Base-by-base conservation (phyloP, 2,797 vertebrate species). In the Sciurus vulgaris region DNA sequence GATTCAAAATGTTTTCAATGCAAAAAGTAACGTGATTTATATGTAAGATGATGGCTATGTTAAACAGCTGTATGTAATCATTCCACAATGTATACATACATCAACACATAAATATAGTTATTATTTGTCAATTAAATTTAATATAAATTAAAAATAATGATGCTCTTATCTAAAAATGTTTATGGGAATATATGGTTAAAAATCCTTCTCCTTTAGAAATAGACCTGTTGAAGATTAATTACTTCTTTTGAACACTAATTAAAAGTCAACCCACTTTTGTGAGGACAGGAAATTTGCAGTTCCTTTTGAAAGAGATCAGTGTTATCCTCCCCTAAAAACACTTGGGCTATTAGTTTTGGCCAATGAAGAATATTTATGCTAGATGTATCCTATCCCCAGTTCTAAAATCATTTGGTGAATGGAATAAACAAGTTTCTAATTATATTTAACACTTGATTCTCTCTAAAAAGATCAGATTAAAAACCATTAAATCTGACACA, bases 261-360 rank as follows among this genome's bases (percentile, higher is more conserved):
- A 90, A 92, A 96, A 67, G 84, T 44, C 17, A 41, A 74, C 95
- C 94, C 15, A 47, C 1, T 88, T 67, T 79, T 93, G 69, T 87
- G 33, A 96, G 82, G 95, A 90, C 3, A 72, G 72, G 38, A 61
- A 92, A 94, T 69, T 96, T 61, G 74, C 72, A 22, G 96, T 97
- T 28, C 49, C 0, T 67, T 24, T 95, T 20, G 3, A 51, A 94
- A 86, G 54, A 33, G 86, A 87, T 70, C 26, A 87, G 38, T 30
- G 49, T 59, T 86, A 15, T 7, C 24, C 20, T 12, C 44, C 47
- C 10, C 18, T 24, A n/a, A 94, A 92, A 61, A 13, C 8, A 0
- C 44, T 51, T 8, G 3, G 0, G 10, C 9, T 86, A 65, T 63
- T 73, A 65, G 65, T 86, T 92, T 70, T 59, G 81, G 69, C 47